phyloP scores from a whole-genome alignment of 30 jellyfish, hydroid and myxozoan genomes.

The Rhopilema esculentum region DNA sequence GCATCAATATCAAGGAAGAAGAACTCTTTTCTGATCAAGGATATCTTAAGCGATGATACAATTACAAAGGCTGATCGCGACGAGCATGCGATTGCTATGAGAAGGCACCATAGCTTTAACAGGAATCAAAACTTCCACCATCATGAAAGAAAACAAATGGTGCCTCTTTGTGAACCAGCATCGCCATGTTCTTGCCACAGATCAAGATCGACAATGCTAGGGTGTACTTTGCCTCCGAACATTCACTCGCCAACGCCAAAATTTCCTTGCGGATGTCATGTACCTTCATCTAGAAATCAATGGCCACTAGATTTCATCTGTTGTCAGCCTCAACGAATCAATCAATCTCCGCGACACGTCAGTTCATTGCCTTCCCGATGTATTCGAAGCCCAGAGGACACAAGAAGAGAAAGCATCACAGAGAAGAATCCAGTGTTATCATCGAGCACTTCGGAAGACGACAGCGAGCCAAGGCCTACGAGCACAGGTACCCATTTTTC shows the following conservation, averaged over 20 bases:
- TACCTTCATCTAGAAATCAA: conserved; percentile 22
- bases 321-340: conserved; percentile 44
- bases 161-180: not conserved
- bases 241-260: conserved; percentile 50
- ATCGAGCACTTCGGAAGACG: not conserved
- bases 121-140: not conserved
- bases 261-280: conserved; percentile 48
- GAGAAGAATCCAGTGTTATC: not conserved
- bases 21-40: conserved; percentile 57
- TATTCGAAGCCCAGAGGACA: conserved; percentile 20
- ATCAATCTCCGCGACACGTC: conserved; percentile 12
- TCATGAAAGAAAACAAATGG: not conserved
- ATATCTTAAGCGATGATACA: conserved; percentile 31
- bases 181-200: conserved; percentile 53
- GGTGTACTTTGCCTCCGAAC: conserved; percentile 19
- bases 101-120: not conserved
- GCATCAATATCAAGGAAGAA: conserved; percentile 16
- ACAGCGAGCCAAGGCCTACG: not conserved
- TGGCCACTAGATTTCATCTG: conserved; percentile 37
- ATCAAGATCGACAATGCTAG: conserved; percentile 17
- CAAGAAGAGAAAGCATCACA: not conserved
- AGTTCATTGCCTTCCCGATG: conserved; percentile 26
- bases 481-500: not conserved
- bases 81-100: not conserved
- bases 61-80: not conserved